Evolutionary conservation across 1,140 invertebrate species (phyloP).

Genomic region (Drepana arcuata): DNA sequence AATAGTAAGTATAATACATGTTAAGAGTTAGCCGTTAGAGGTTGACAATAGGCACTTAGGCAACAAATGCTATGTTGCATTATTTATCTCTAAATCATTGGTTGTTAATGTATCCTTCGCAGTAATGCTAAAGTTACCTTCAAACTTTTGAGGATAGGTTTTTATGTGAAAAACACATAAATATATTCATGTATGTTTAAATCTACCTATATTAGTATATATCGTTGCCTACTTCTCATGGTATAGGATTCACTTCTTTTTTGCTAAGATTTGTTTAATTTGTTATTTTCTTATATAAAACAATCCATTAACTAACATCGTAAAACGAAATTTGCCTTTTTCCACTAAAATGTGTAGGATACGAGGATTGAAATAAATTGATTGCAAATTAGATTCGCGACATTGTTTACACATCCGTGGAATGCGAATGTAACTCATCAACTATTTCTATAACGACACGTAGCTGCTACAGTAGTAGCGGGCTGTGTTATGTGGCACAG

Average conservation of each 20-base stretch:
- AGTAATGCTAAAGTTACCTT: background rate
- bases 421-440: conserved; percentile 26
- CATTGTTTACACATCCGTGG: conserved; percentile 23
- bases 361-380: background rate
- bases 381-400: background rate
- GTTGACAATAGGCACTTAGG: too few relatives aligned
- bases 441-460: conserved; percentile 33
- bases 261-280: background rate
- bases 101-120: too few relatives aligned
- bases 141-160: background rate
- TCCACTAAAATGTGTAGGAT: too few relatives aligned
- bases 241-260: background rate
- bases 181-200: background rate
- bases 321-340: too few relatives aligned
- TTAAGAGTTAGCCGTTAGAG: too few relatives aligned
- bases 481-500: conserved; percentile 18
- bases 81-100: too few relatives aligned
- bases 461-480: conserved; percentile 13
- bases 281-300: background rate
- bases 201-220: background rate
- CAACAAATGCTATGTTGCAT: too few relatives aligned
- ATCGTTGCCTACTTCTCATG: background rate
- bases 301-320: background rate
- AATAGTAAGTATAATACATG: too few relatives aligned
- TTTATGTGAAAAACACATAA: background rate